phyloP scores from a whole-genome alignment of 2,888 invertebrate species.

The Drosophila paranaensis region DNA sequence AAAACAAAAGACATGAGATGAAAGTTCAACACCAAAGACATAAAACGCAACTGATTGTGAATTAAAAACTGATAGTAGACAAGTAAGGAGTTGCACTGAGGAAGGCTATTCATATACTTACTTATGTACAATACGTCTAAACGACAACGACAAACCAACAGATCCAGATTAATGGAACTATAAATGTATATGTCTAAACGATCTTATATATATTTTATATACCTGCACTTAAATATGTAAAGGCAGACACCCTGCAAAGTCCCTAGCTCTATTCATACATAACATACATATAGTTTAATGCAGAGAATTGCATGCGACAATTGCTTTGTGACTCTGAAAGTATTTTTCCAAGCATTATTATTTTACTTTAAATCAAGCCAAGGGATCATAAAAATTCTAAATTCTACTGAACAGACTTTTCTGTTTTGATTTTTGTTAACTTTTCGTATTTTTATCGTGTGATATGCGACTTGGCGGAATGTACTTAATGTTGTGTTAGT shows the following conservation, averaged over 20 bases:
- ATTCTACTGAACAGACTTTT: neutral
- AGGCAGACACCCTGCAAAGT: slow-evolving; percentile 33
- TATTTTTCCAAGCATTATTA: slow-evolving; percentile 29
- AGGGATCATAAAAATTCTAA: too few relatives aligned
- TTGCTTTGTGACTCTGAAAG: slow-evolving; percentile 28
- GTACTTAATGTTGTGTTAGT: slow-evolving; percentile 45
- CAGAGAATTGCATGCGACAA: slow-evolving; percentile 43
- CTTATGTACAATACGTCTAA: slow-evolving; percentile 61
- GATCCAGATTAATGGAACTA: slow-evolving; percentile 52
- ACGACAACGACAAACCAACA: slow-evolving; percentile 52
- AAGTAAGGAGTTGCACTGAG: slow-evolving; percentile 28
- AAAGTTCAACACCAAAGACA: slow-evolving; percentile 72
- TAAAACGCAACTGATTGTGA: slow-evolving; percentile 75
- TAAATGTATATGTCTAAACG: slow-evolving; percentile 49
- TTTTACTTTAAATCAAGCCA: neutral
- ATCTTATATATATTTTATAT: slow-evolving; percentile 74
- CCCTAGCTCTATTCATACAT: slow-evolving; percentile 12
- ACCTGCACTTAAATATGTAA: slow-evolving; percentile 59
- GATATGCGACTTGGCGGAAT: slow-evolving; percentile 41
- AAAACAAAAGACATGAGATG: slow-evolving; percentile 41
- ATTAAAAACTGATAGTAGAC: slow-evolving; percentile 45
- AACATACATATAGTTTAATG: slow-evolving; percentile 38
- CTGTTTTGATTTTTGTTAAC: slow-evolving; percentile 14
- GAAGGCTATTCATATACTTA: slow-evolving; percentile 32
- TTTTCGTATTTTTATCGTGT: slow-evolving; percentile 21